A percentile compares a stretch with the other conserved stretches of the same genome.
Conservation (phyloP, 2,888 invertebrate species). For the Furcula furcula region DNA sequence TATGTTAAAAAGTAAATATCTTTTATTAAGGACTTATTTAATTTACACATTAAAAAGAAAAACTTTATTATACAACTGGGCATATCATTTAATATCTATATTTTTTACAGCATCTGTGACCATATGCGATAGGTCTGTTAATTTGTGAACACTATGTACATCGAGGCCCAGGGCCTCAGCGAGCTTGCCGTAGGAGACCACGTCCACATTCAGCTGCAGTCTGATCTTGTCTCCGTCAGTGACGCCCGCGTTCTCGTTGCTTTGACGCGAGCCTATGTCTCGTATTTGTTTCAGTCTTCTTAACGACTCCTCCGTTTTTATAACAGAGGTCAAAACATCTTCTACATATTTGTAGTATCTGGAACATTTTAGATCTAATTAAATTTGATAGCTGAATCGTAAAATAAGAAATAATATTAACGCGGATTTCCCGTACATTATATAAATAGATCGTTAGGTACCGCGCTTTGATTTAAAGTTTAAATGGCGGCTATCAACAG, state of each 20-base stretch:
- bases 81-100: constrained; percentile 80
- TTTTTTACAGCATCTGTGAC: constrained; percentile 84
- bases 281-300: constrained; percentile 93
- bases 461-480: too few relatives aligned
- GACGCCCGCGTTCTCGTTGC: constrained; percentile 80
- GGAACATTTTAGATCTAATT: constrained; percentile 15
- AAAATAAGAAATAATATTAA: too few relatives aligned
- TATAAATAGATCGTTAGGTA: too few relatives aligned
- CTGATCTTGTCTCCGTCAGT: constrained; percentile 97
- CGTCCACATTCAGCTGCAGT: constrained; percentile 93
- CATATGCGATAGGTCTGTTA: constrained; percentile 82
- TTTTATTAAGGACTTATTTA: constrained; percentile 29
- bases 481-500: too few relatives aligned
- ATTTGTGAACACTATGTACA: constrained; percentile 80
- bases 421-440: too few relatives aligned
- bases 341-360: constrained; percentile 88
- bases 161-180: constrained; percentile 79
- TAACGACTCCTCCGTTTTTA: constrained; percentile 97
- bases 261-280: constrained; percentile 76
- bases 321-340: constrained; percentile 95
- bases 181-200: constrained; percentile 86
- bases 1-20: constrained; percentile 65
- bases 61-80: constrained; percentile 49
- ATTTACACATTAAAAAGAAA: constrained; percentile 37
- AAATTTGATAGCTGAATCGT: background rate